Percentiles rank a stretch among this genome's conserved stretches.
Conservation (phyloP, 2,888 invertebrate species). For the Cheiracanthium punctorium region DNA sequence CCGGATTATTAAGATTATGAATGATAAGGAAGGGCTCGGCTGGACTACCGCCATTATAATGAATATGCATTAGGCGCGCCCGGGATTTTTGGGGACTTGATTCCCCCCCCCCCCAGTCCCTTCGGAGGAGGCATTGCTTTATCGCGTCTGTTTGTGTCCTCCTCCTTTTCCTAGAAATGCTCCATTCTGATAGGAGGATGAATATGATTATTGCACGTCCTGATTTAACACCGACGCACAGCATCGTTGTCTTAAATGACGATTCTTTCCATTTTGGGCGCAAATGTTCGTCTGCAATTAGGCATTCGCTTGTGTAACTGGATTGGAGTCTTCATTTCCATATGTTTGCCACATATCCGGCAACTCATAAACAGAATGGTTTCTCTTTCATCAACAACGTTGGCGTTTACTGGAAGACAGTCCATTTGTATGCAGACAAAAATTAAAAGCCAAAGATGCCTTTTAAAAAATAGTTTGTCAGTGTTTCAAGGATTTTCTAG, state of each 20-base stretch:
- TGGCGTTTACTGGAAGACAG: too few relatives aligned
- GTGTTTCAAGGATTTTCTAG: too few relatives aligned
- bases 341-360: constrained; percentile 84
- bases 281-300: not conserved
- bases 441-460: too few relatives aligned
- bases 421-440: too few relatives aligned
- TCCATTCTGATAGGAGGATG: not conserved
- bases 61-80: constrained; percentile 18
- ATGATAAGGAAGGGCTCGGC: not conserved
- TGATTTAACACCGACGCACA: not conserved
- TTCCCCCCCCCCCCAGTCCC: not conserved
- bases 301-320: not conserved
- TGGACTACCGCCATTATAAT: not conserved
- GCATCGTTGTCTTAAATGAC: not conserved
- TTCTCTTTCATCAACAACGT: too few relatives aligned
- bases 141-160: not conserved
- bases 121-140: not conserved
- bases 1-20: constrained; percentile 15
- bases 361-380: too few relatives aligned
- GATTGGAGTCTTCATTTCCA: not conserved
- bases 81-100: not conserved
- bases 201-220: not conserved
- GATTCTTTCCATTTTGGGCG: not conserved
- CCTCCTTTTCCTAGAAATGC: not conserved
- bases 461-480: too few relatives aligned